These are phyloP conservation scores for Tortrix viridana DNA, from an alignment of 2,888 invertebrate genomes.

Conservation along the genomic window DNA sequence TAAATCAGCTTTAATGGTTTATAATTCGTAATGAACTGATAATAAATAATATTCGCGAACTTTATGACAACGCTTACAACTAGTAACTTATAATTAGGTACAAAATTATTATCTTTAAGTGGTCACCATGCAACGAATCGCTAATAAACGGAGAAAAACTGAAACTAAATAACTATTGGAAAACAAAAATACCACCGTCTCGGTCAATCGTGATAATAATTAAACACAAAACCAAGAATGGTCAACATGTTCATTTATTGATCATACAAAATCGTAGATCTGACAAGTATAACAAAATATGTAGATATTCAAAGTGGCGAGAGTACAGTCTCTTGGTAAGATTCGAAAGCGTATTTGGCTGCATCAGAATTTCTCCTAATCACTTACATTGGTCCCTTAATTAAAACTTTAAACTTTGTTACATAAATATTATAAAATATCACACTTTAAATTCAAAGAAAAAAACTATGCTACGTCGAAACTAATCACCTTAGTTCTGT, in stretches of 20 bases:
- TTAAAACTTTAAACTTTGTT: constrained; percentile 82
- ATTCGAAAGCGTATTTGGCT: constrained; percentile 65
- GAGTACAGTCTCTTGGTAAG: constrained; percentile 72
- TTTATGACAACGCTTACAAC: constrained; percentile 80
- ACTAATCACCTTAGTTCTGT: constrained; percentile 80
- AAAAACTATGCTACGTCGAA: constrained; percentile 76
- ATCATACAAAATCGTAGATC: constrained; percentile 69
- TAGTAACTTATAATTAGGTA: constrained; percentile 80
- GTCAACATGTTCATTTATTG: constrained; percentile 72
- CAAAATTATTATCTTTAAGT: constrained; percentile 80
- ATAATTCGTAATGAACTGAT: constrained; percentile 82
- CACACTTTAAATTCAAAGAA: constrained; percentile 84
- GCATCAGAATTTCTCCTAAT: constrained; percentile 81
- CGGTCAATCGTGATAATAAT: constrained; percentile 58
- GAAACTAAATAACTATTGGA: constrained; percentile 64
- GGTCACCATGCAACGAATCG: constrained; percentile 77
- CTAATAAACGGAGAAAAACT: constrained; percentile 73
- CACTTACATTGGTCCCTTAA: constrained; percentile 83
- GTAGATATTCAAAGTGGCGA: constrained; percentile 58
- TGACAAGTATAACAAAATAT: constrained; percentile 62
- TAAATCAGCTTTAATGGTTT: constrained; percentile 81
- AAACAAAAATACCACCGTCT: constrained; percentile 66
- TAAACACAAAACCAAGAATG: constrained; percentile 72
- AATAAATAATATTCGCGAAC: constrained; percentile 83
- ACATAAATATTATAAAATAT: constrained; percentile 84